phyloP scores from a whole-genome alignment of 2,888 invertebrate genomes.

The Stegophylla sp. region DNA sequence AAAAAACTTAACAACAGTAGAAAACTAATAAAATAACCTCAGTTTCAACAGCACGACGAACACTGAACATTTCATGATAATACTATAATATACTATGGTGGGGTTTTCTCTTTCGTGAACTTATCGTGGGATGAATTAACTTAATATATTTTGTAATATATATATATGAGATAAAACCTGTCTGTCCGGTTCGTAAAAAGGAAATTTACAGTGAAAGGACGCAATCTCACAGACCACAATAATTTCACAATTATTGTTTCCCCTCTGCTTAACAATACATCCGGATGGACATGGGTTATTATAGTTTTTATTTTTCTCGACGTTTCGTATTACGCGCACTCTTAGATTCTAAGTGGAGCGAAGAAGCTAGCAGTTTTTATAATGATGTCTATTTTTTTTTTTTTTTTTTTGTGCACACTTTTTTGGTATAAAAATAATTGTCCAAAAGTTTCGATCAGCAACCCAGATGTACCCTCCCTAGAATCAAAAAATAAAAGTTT shows the following conservation, averaged over 20 bases:
- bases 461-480: too few relatives aligned
- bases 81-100: background rate
- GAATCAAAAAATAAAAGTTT: too few relatives aligned
- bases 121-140: conserved; percentile 18
- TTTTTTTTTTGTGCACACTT: too few relatives aligned
- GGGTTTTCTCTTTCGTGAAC: conserved; percentile 43
- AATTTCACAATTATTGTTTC: conserved; percentile 42
- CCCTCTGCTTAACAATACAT: conserved; percentile 1
- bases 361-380: too few relatives aligned
- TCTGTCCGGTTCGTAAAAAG: conserved; percentile 24
- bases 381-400: too few relatives aligned
- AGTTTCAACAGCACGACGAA: background rate
- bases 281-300: background rate
- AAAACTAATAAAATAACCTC: background rate
- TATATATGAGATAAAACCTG: conserved; percentile 12
- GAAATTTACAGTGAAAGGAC: conserved; percentile 52
- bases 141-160: conserved; percentile 14
- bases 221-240: conserved; percentile 18
- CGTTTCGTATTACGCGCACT: too few relatives aligned
- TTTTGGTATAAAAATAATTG: too few relatives aligned
- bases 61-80: background rate
- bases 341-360: too few relatives aligned
- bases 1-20: background rate
- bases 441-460: too few relatives aligned
- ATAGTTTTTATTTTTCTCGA: too few relatives aligned